Conservation (phyloP, 2,888 invertebrate species). For the Aphrophora alni region DNA sequence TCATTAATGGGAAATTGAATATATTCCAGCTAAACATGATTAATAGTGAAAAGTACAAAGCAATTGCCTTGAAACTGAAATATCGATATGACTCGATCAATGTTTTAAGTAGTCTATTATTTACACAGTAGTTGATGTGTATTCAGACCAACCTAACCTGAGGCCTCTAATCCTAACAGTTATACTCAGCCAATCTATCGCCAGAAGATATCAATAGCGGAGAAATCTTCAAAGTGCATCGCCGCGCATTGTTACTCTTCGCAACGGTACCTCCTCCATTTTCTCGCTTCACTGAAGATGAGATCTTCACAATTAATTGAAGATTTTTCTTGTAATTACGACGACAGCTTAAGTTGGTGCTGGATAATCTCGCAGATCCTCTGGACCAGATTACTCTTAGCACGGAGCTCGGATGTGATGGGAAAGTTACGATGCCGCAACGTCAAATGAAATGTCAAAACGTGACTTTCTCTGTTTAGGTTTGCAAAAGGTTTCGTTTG, state of each 20-base stretch:
- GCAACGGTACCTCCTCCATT: slow-evolving; percentile 2
- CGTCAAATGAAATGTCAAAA: not conserved
- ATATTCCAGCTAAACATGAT: too few species aligned
- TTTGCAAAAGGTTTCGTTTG: too few species aligned
- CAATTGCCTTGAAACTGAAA: too few species aligned
- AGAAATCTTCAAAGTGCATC: not conserved
- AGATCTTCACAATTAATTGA: not conserved
- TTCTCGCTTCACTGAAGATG: not conserved
- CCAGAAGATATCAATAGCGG: not conserved
- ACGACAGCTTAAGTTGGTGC: not conserved
- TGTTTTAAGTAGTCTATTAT: too few species aligned
- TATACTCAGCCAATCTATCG: not conserved
- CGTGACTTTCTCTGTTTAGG: not conserved
- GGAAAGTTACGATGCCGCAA: not conserved
- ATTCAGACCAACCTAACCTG: too few species aligned
- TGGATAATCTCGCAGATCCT: not conserved
- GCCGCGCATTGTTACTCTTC: not conserved
- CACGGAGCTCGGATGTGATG: not conserved
- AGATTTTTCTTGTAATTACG: not conserved
- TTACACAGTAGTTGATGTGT: too few species aligned
- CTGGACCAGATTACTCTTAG: not conserved
- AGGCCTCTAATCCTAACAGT: too few species aligned
- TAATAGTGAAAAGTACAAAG: too few species aligned
- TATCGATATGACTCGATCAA: too few species aligned
- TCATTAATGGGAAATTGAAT: too few species aligned